A percentile compares a stretch with the other conserved stretches of the same genome.
phyloP scores from a whole-genome alignment of 2,888 invertebrate species.

The Molanna angustata region DNA sequence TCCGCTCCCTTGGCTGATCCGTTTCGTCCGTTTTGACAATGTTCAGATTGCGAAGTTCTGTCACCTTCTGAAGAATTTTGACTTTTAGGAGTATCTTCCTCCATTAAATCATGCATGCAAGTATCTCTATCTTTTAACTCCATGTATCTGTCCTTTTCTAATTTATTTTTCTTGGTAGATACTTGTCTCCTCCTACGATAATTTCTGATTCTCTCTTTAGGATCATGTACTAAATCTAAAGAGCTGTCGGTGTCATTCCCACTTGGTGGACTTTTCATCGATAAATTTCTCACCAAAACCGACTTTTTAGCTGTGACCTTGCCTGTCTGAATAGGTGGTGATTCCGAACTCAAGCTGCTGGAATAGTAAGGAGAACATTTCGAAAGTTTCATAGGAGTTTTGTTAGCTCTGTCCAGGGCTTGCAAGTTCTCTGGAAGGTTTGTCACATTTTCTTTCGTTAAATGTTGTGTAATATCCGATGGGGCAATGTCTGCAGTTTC shows the following conservation, averaged over 20 bases:
- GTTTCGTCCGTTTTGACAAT: constrained; percentile 40
- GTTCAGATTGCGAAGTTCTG: constrained; percentile 45
- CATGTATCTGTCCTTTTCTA: constrained; percentile 46
- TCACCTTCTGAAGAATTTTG: constrained; percentile 55
- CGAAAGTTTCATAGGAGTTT: constrained; percentile 52
- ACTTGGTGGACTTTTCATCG: constrained; percentile 68
- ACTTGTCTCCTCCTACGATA: constrained; percentile 66
- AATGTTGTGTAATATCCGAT: constrained; percentile 48
- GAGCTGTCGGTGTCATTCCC: constrained; percentile 75
- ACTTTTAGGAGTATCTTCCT: constrained; percentile 52
- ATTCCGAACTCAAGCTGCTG: constrained; percentile 71
- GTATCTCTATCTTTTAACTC: constrained; percentile 42
- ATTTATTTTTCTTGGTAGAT: constrained; percentile 55
- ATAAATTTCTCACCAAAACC: constrained; percentile 57
- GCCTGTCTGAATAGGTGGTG: constrained; percentile 65
- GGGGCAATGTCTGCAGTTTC: constrained; percentile 56
- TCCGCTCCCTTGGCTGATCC: constrained; percentile 52
- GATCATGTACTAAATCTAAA: constrained; percentile 63
- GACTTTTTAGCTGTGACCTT: constrained; percentile 66
- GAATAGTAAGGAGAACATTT: constrained; percentile 75
- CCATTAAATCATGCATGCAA: constrained; percentile 51
- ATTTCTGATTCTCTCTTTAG: constrained; percentile 64
- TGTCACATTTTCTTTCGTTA: constrained; percentile 49
- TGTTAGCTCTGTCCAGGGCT: constrained; percentile 21
- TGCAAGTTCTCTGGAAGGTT: constrained; percentile 39